These are phyloP conservation scores for Phania funesta DNA, from an alignment of 2,888 invertebrate genomes.

Conservation along the genomic window DNA sequence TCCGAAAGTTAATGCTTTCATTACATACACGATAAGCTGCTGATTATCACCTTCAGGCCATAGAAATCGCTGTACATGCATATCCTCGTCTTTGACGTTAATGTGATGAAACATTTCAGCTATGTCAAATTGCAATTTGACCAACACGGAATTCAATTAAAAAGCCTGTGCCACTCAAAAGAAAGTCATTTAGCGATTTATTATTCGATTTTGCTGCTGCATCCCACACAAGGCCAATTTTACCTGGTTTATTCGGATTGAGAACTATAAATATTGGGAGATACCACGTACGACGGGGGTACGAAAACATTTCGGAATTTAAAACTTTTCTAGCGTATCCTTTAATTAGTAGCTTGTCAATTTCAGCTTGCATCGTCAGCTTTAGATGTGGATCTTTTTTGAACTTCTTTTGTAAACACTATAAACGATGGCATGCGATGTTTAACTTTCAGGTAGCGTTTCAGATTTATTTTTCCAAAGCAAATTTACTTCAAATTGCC, in stretches of 20 bases:
- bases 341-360: not conserved
- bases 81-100: constrained; percentile 25
- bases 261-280: not conserved
- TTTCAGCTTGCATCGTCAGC: constrained; percentile 44
- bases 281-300: not conserved
- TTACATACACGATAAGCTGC: constrained; percentile 1
- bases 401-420: constrained; percentile 60
- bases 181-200: not conserved
- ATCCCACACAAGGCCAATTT: not conserved
- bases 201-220: not conserved
- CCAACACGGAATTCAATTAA: constrained; percentile 3
- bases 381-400: constrained; percentile 29
- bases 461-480: constrained; percentile 46
- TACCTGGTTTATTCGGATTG: not conserved
- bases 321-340: not conserved
- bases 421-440: constrained; percentile 40
- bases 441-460: constrained; percentile 43
- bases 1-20: constrained; percentile 34
- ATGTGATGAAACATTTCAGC: constrained; percentile 46
- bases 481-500: constrained; percentile 38
- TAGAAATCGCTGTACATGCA: constrained; percentile 13
- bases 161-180: not conserved
- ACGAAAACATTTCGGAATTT: not conserved
- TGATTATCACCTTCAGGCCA: not conserved
- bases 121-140: constrained; percentile 22